Base-by-base conservation (phyloP, 2,113 vertebrate genomes). In the Micromys minutus region DNA sequence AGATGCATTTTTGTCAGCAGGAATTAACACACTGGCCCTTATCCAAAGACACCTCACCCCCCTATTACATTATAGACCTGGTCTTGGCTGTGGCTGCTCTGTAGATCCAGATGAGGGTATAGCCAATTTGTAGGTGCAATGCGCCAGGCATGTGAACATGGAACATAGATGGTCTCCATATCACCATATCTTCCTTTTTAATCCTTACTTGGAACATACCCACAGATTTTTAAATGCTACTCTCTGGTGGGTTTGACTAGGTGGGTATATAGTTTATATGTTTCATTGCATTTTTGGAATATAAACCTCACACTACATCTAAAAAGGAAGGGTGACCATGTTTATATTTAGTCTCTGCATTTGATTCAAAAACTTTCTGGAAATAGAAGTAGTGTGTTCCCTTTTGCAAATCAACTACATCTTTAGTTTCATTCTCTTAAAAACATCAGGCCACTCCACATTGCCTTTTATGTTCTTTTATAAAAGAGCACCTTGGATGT, bases 21-120 rank as follows among this genome's bases (percentile, higher is more conserved):
- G 93, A 96, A 96, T 96, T 94, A 97, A 97, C 91, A 79, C 96
- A 34, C 89, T 97, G 57, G 96, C 95, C 74, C 79, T 95, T 97
- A 76, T 94, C 95, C 96, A 95, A 94, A 96, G 76, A 97, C 94
- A 97, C 90, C 96, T 98, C 94, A 97, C 95, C 59, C 76, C 59
- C 67, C 72, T 93, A 84, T 97, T 97, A 89, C 92, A 77, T 95
- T 91, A 94, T 93, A 95, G 95, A 96, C 95, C 91, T 94, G 47
- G 90, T 96, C 81, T 90, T 61, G 96, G 94, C 90, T 87, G 77
- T 47, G 92, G 26, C 87, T 94, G 92, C 87, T 96, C 89, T 45
- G 15, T 42, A 96, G 63, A 26, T 45, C 17, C 39, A 69, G 96
- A 94, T 47, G 95, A 97, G 95, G 52, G 65, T 55, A 39, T 90